phyloP scores from a whole-genome alignment of 2,888 invertebrate genomes.

The Aphodius granarius region DNA sequence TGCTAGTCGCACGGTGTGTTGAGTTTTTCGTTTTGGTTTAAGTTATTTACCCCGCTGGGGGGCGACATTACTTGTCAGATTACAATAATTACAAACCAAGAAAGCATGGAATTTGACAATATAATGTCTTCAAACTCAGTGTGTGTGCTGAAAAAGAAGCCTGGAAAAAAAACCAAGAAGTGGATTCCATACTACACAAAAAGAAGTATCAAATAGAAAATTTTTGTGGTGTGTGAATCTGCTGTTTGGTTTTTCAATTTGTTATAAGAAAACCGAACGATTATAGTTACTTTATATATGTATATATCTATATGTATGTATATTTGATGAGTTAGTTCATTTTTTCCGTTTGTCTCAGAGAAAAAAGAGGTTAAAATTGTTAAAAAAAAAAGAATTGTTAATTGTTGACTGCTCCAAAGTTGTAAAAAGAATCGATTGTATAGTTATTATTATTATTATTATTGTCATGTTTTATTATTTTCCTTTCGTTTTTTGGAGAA shows the following conservation, averaged over 20 bases:
- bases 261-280: background rate
- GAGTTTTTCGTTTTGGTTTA: background rate
- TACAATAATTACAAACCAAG: too few species aligned
- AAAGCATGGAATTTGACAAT: too few species aligned
- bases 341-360: background rate
- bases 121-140: too few species aligned
- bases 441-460: too few species aligned
- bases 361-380: background rate
- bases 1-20: background rate
- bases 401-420: background rate
- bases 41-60: background rate
- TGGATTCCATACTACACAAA: background rate
- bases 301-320: background rate
- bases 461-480: background rate
- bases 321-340: background rate
- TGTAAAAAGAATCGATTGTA: background rate
- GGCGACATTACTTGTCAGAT: too few species aligned
- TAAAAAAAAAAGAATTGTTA: background rate
- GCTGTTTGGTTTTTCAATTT: background rate
- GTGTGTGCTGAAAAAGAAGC: too few species aligned
- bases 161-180: too few species aligned
- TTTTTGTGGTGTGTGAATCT: background rate
- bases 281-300: background rate
- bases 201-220: background rate
- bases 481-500: background rate